These are phyloP conservation scores for Neopelma chrysocephalum DNA, from an alignment of 2,797 vertebrate genomes.

Conservation along the genomic window DNA sequence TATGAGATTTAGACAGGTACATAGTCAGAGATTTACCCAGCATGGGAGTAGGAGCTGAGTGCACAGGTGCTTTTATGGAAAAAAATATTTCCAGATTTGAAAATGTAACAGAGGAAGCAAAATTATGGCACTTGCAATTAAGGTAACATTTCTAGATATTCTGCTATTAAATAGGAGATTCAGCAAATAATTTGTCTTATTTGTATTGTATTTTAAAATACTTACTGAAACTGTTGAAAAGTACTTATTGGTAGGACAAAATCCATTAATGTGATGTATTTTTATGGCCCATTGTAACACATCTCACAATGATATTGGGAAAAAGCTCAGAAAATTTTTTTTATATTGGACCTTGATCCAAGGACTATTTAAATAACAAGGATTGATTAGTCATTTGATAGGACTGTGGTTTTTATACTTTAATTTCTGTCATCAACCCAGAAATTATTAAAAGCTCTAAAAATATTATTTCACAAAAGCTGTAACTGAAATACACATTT, in stretches of 20 bases:
- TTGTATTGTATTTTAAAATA: background rate
- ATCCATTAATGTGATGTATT: background rate
- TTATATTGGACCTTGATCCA: background rate
- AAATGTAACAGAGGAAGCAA: background rate
- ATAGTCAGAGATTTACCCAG: background rate
- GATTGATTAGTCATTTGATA: background rate
- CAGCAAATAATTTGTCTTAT: background rate
- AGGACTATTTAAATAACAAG: background rate
- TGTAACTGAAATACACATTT: background rate
- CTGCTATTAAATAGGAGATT: background rate
- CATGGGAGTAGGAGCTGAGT: background rate
- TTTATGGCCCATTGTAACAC: background rate
- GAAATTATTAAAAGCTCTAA: background rate
- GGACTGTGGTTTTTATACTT: background rate
- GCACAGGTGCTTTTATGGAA: background rate
- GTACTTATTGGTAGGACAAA: background rate
- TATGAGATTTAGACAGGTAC: background rate
- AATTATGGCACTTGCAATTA: background rate
- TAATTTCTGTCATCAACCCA: background rate
- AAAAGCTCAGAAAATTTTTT: background rate
- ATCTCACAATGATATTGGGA: background rate
- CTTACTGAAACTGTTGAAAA: background rate
- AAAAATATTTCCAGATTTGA: background rate
- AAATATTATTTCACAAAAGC: background rate
- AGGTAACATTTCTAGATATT: background rate